Conservation (phyloP, 2,113 vertebrate species). For the Rhinolophus sinicus region DNA sequence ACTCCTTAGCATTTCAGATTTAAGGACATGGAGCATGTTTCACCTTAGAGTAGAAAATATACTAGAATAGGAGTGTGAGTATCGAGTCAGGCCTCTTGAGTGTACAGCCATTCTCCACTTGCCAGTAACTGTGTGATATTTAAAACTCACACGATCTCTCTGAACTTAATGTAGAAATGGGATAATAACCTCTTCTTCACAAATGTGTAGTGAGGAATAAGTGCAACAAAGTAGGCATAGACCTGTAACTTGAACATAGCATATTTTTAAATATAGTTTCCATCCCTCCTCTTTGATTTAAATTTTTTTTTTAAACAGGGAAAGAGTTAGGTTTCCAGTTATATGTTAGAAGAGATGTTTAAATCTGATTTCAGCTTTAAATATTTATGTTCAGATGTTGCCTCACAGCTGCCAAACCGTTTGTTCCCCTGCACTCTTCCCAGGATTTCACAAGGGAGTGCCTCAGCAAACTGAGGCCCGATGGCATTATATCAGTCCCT, state of each 20-base stretch:
- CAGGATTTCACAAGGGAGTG: no score
- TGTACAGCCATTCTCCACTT: background rate
- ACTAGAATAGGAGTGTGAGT: background rate
- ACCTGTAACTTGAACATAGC: background rate
- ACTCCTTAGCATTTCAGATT: background rate
- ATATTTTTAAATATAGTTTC: background rate
- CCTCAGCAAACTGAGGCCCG: no score
- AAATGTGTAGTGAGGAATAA: background rate
- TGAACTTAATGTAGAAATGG: background rate
- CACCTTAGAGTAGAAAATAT: background rate
- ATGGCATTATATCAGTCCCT: no score
- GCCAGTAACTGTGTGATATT: background rate
- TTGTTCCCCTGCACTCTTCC: no score
- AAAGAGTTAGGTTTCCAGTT: background rate
- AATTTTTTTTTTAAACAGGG: background rate
- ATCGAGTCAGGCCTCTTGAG: background rate
- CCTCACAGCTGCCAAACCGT: no score
- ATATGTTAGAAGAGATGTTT: background rate
- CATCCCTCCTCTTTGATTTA: background rate
- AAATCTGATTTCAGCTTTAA: background rate
- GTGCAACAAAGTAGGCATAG: background rate
- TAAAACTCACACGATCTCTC: background rate
- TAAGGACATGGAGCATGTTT: background rate
- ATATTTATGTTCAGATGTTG: background rate
- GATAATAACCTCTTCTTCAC: background rate